Evolutionary conservation across 2,797 vertebrate species (phyloP).

Genomic region (Vespertilio murinus): DNA sequence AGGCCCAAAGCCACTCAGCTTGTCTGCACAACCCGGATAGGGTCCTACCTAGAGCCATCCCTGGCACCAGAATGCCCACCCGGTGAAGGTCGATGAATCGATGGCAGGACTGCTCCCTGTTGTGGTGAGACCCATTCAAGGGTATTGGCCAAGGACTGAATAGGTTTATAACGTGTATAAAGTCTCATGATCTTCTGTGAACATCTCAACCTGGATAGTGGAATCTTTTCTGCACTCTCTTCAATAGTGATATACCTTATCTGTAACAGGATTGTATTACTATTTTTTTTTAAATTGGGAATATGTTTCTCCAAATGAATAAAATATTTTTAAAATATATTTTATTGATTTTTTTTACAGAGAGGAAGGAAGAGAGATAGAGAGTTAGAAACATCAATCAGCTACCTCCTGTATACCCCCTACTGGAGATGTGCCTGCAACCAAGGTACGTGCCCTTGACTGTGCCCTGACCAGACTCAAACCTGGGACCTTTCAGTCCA

Average conservation of each 20-base stretch:
- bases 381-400: no score
- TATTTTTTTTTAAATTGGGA: not conserved
- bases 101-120: not conserved
- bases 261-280: not conserved
- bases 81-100: not conserved
- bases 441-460: no score
- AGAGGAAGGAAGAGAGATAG: no score
- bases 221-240: not conserved
- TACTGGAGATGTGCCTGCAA: no score
- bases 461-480: no score
- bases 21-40: not conserved
- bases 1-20: not conserved
- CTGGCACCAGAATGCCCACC: not conserved
- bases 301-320: not conserved
- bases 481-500: no score
- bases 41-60: not conserved
- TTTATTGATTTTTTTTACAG: no score
- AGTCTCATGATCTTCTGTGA: not conserved
- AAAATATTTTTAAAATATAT: not conserved
- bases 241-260: not conserved
- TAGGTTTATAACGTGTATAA: not conserved
- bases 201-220: not conserved
- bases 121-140: not conserved
- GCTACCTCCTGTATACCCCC: no score
- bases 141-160: not conserved